Conservation (phyloP, 1,140 invertebrate genomes). For the Holcopasites calliopsidis region DNA sequence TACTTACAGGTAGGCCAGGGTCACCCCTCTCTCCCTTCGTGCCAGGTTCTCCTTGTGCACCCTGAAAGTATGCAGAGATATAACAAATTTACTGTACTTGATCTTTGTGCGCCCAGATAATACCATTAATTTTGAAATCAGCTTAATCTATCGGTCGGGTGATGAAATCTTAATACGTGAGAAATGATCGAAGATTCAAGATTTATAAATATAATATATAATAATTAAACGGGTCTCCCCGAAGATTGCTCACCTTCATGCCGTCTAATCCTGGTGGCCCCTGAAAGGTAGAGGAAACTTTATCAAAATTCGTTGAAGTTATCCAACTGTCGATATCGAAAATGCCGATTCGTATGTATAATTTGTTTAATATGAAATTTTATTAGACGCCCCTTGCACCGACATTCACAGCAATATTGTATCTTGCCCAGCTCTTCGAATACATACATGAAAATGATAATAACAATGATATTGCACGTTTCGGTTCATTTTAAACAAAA, state of each 20-base stretch:
- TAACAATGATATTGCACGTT: no score
- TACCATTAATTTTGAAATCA: constrained; percentile 27
- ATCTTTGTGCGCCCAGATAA: not conserved
- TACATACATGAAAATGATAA: not conserved
- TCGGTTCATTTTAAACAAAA: no score
- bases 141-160: constrained; percentile 33
- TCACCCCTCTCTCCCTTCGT: constrained; percentile 94
- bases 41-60: constrained; percentile 93
- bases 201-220: constrained; percentile 49
- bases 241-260: constrained; percentile 82
- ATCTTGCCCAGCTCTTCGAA: constrained; percentile 26
- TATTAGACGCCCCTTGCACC: constrained; percentile 43
- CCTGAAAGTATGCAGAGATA: constrained; percentile 81
- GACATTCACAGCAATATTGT: constrained; percentile 28
- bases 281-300: constrained; percentile 81
- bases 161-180: constrained; percentile 7
- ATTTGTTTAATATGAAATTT: constrained; percentile 41
- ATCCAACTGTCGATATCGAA: constrained; percentile 52
- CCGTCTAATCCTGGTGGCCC: constrained; percentile 84
- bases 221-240: constrained; percentile 62
- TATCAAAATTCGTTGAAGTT: constrained; percentile 71
- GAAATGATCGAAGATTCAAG: constrained; percentile 29
- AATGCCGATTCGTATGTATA: constrained; percentile 39
- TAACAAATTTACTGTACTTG: constrained; percentile 36
- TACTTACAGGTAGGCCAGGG: constrained; percentile 93